Evolutionary conservation across 2,797 vertebrate genomes (phyloP).

Genomic region (Rhyacichthys aspro): DNA sequence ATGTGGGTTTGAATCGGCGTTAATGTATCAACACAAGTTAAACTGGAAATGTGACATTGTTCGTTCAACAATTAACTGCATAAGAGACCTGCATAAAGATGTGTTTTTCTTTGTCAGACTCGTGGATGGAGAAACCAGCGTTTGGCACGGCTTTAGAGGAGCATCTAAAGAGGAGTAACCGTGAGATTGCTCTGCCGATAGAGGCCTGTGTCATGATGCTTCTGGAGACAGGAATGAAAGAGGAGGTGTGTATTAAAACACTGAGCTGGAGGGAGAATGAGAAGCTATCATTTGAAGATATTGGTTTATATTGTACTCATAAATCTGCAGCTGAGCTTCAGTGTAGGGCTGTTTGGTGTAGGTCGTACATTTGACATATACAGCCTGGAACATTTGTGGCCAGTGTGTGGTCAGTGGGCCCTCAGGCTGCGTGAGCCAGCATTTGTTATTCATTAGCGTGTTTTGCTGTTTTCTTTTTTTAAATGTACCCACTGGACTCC

Average conservation of each 20-base stretch:
- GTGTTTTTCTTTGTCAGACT: conserved; percentile 76
- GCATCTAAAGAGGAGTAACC: conserved; percentile 91
- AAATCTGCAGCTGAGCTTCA: too few species aligned
- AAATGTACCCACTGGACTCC: conserved; percentile 41
- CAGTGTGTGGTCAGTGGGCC: too few species aligned
- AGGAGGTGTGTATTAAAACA: conserved; percentile 84
- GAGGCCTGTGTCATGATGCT: conserved; percentile 99
- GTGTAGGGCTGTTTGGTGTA: too few species aligned
- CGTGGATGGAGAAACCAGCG: conserved; percentile 95
- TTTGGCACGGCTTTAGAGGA: conserved; percentile 93
- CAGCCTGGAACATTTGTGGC: conserved; percentile 59
- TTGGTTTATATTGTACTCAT: too few species aligned
- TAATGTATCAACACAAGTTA: neutral
- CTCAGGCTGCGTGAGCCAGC: too few species aligned
- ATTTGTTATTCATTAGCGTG: conserved; percentile 59
- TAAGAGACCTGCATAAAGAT: too few species aligned
- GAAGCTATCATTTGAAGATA: too few species aligned
- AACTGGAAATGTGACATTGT: neutral
- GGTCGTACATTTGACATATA: conserved; percentile 21
- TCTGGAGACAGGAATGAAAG: conserved; percentile 96
- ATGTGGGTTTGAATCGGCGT: neutral
- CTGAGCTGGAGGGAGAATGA: neutral
- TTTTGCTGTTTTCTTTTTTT: conserved; percentile 36
- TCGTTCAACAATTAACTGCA: too few species aligned
- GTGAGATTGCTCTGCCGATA: conserved; percentile 92